Conservation (phyloP, 2,113 vertebrate genomes). For the Petaurus breviceps region DNA sequence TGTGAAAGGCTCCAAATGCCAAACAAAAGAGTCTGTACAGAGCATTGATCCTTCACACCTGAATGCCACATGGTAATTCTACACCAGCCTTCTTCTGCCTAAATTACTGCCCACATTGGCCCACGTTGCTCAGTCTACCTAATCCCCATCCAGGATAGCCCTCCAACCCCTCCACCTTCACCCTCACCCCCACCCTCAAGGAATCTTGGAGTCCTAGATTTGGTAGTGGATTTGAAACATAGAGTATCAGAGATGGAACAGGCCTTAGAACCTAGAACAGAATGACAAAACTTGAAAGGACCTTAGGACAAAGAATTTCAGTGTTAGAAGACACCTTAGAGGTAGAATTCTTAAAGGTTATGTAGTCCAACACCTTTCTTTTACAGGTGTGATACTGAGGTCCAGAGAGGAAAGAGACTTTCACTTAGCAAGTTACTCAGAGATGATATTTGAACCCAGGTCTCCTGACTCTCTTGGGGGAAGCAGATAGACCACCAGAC, state of each 20-base stretch:
- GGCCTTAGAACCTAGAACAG: neutral
- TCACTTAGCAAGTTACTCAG: neutral
- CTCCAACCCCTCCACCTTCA: neutral
- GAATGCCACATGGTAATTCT: neutral
- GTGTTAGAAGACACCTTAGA: neutral
- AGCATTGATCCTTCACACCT: neutral
- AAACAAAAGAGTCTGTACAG: neutral
- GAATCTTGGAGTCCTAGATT: neutral
- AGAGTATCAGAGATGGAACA: neutral
- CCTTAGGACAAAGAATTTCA: neutral
- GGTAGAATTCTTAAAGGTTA: neutral
- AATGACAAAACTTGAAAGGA: neutral
- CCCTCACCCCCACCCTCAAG: neutral
- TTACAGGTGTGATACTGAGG: neutral
- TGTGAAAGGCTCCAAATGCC: neutral
- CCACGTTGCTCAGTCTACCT: neutral
- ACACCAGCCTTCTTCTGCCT: neutral
- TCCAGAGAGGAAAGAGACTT: neutral
- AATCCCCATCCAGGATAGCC: neutral
- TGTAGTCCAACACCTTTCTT: neutral
- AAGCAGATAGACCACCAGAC: neutral
- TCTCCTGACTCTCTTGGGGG: neutral
- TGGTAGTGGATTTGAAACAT: neutral
- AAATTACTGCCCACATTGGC: neutral
- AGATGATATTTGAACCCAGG: neutral